Evolutionary conservation across 2,797 vertebrate genomes (phyloP), one percentile per base, ranked within the genome.

Genomic region (Momotus momota): DNA sequence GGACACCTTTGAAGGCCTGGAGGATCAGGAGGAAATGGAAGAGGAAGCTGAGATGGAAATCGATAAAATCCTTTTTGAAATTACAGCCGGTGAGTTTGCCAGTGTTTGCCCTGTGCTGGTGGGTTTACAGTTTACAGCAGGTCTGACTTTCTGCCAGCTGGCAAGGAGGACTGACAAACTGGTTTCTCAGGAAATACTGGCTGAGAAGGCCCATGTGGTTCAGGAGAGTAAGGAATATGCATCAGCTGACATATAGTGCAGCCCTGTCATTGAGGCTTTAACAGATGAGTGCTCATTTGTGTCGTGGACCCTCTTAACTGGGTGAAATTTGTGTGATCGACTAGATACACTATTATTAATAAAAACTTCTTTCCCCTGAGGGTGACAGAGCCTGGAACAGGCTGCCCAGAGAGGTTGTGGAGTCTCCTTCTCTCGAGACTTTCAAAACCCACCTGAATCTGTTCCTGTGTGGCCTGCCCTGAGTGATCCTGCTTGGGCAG

Each of bases 11-110:
- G 99, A 99, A 96, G 98, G 98, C 94, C 98, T 99, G 99, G 99
- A 99, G 17, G 99, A 99, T 91, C 99, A 98, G 95, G 99, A 99
- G 51, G 99, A 99, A 66, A 99, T 99, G 99, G 99, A 99, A 91
- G 99, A 99, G 96, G 99, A 96, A 90, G 99, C 99, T 3, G 99
- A 99, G 97, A 98, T 98, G 57, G 99, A 99, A 96, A 99, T 99
- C 5, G 99, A 99, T 94, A 99, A 98, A 97, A 99, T 99, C 95
- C 98, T 99, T 41, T 99, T 99, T 97, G 99, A 99, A 77, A 99
- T 99, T 83, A 99, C 99, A 97, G 99, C 99, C 95, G 99, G 99
- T 99, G 97, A 97, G 95, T 88, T n/a, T n/a, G 25, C 35, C 35
- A 35, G 35, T 35, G 35, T 35, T 35, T 35, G 35, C 35, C 35